A percentile compares a stretch with the other conserved stretches of the same genome.
Evolutionary conservation across 1,140 invertebrate species (phyloP).

Genomic region (Anastatus disparis): DNA sequence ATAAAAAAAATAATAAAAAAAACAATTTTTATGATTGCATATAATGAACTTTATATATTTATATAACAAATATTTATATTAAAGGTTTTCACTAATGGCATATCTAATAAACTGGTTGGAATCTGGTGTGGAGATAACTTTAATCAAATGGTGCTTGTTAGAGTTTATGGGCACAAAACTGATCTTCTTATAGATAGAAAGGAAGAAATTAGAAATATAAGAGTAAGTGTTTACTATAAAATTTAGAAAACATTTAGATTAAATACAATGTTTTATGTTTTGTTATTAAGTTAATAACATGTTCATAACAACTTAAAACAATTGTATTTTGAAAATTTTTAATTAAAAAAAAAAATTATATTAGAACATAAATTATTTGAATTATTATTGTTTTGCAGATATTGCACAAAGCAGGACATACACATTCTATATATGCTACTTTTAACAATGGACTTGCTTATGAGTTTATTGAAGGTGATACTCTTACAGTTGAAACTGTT

Average conservation of each 20-base stretch:
- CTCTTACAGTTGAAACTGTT: slow-evolving; percentile 78
- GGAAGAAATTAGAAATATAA: slow-evolving; percentile 80
- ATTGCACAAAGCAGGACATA: slow-evolving; percentile 80
- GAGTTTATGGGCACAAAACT: slow-evolving; percentile 94
- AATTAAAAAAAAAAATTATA: slow-evolving; percentile 1
- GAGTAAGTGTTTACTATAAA: slow-evolving; percentile 63
- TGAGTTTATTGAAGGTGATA: slow-evolving; percentile 87
- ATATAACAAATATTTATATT: too few relatives aligned
- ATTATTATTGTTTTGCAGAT: slow-evolving; percentile 67
- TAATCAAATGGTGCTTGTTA: slow-evolving; percentile 83
- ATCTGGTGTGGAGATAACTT: slow-evolving; percentile 69
- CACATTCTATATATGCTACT: slow-evolving; percentile 87
- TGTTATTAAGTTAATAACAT: too few relatives aligned
- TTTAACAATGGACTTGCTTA: slow-evolving; percentile 96
- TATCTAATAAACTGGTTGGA: slow-evolving; percentile 92
- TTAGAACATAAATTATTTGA: too few relatives aligned
- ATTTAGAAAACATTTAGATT: too few relatives aligned
- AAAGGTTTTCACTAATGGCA: slow-evolving; percentile 93
- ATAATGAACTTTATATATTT: not conserved
- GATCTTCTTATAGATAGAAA: slow-evolving; percentile 92
- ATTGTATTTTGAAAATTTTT: too few relatives aligned
- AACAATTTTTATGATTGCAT: too few relatives aligned
- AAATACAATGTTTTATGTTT: slow-evolving; percentile 16
- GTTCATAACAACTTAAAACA: too few relatives aligned
- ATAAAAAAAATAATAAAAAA: slow-evolving; percentile 21